phyloP scores from a whole-genome alignment of 1,140 invertebrate genomes.

The Tetranychus urticae region DNA sequence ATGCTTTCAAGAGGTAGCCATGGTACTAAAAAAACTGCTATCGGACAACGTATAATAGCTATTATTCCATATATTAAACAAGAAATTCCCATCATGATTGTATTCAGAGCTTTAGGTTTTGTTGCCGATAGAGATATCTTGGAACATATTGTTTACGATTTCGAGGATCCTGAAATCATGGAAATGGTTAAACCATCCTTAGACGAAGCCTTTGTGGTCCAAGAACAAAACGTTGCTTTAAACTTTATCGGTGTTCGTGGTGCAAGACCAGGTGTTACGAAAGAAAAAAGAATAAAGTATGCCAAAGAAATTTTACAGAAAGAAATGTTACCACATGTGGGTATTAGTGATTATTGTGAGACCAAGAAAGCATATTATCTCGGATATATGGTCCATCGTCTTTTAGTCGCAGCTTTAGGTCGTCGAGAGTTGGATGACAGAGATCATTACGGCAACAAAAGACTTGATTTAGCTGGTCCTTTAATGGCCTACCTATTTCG shows the following conservation, averaged over 20 bases:
- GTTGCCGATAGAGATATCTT: constrained; percentile 95
- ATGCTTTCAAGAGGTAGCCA: constrained; percentile 93
- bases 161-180: constrained; percentile 99
- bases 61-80: constrained; percentile 96
- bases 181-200: constrained; percentile 97
- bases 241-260: constrained; percentile 95
- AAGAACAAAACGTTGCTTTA: constrained; percentile 91
- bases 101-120: constrained; percentile 83
- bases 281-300: constrained; percentile 96
- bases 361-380: constrained; percentile 97
- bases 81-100: constrained; percentile 98
- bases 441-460: constrained; percentile 98
- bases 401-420: constrained; percentile 77
- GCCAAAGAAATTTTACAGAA: constrained; percentile 96
- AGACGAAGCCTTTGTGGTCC: constrained; percentile 97
- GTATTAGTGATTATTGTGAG: constrained; percentile 95
- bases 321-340: constrained; percentile 97
- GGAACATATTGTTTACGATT: constrained; percentile 97
- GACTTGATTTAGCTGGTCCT: constrained; percentile 87
- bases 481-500: constrained; percentile 74
- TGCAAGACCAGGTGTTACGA: constrained; percentile 85
- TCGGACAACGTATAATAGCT: constrained; percentile 90
- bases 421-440: constrained; percentile 86
- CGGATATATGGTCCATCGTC: constrained; percentile 91
- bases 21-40: constrained; percentile 84